Evolutionary conservation across 1,140 invertebrate genomes (phyloP).

Genomic region (Ladona fulva): DNA sequence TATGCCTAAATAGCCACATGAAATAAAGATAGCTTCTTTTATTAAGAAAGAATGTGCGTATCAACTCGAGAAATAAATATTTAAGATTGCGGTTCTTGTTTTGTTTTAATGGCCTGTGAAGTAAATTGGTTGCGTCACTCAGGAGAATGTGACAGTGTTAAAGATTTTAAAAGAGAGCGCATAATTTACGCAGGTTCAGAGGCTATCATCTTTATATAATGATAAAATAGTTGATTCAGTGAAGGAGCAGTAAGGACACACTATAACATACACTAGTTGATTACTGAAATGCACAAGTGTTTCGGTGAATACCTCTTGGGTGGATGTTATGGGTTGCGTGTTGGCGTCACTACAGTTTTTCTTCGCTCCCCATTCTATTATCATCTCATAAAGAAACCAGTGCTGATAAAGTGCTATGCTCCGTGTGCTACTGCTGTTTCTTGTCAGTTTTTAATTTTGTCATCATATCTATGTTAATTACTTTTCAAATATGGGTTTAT

Average conservation of each 20-base stretch:
- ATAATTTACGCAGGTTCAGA: neutral
- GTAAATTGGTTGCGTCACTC: neutral
- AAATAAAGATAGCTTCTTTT: constrained; percentile 7
- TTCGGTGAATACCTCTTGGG: neutral
- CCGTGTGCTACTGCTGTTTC: neutral
- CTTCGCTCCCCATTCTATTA: neutral
- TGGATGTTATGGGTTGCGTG: constrained; percentile 4
- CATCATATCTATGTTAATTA: neutral
- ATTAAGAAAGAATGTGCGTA: neutral
- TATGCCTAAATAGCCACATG: constrained; percentile 9
- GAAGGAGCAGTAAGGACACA: neutral
- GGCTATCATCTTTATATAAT: neutral
- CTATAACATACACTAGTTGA: neutral
- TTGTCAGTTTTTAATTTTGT: neutral
- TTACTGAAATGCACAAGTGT: neutral
- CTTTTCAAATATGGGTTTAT: neutral
- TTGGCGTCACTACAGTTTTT: neutral
- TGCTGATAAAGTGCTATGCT: neutral
- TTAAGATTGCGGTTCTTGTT: neutral
- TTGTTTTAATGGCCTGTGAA: neutral
- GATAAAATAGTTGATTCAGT: constrained; percentile 3
- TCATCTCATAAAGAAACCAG: neutral
- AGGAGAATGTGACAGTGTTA: neutral
- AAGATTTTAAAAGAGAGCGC: neutral
- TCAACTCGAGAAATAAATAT: neutral